Conservation (phyloP, 2,888 invertebrate species). For the Leuctra nigra region DNA sequence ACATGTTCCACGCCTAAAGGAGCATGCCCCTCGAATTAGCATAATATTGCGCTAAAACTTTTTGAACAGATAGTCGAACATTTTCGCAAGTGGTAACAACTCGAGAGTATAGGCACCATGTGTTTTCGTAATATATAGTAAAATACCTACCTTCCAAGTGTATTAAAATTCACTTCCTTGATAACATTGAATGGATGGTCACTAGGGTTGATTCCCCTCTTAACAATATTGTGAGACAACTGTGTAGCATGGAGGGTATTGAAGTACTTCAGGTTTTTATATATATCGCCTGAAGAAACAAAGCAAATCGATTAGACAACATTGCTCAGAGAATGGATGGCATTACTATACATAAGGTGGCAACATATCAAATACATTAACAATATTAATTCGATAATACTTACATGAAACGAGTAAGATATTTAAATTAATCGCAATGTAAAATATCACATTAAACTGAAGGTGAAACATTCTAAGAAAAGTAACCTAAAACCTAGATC, state of each 20-base stretch:
- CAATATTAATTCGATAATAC: not conserved
- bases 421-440: not conserved
- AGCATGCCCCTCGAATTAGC: too few species aligned
- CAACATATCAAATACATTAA: not conserved
- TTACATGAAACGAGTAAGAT: not conserved
- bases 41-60: too few species aligned
- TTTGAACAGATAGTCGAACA: too few species aligned
- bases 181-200: conserved; percentile 80
- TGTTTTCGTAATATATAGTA: too few species aligned
- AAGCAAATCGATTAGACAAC: not conserved
- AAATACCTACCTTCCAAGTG: conserved; percentile 55
- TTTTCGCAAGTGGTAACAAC: too few species aligned
- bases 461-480: too few species aligned
- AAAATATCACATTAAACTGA: too few species aligned
- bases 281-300: conserved; percentile 53
- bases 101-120: too few species aligned
- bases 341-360: too few species aligned
- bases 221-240: conserved; percentile 70
- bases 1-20: too few species aligned
- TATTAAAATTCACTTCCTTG: conserved; percentile 76
- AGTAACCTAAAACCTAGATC: too few species aligned
- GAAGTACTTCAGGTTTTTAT: conserved; percentile 72
- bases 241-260: conserved; percentile 70
- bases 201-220: conserved; percentile 73
- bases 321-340: too few species aligned